These are phyloP conservation scores for Gobionotothen gibberifrons DNA, from an alignment of 2,797 vertebrate genomes.

Conservation along the genomic window DNA sequence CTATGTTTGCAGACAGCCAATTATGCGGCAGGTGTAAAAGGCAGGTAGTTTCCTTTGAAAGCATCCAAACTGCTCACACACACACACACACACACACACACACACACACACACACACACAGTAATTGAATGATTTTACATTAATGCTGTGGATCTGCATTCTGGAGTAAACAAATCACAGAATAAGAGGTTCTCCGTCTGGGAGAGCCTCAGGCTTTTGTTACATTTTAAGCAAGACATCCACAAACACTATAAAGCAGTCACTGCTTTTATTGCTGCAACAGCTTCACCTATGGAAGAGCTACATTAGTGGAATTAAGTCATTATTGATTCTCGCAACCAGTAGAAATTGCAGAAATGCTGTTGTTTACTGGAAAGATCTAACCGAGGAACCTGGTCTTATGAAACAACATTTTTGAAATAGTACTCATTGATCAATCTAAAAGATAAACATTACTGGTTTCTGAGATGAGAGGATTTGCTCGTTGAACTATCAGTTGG, in stretches of 20 bases:
- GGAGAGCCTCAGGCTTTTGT: slow-evolving; percentile 52
- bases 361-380: neutral
- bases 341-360: neutral
- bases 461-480: neutral
- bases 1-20: slow-evolving; percentile 43
- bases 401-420: neutral
- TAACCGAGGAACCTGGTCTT: neutral
- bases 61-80: neutral
- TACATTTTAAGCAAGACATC: slow-evolving; percentile 35
- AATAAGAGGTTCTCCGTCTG: slow-evolving; percentile 39
- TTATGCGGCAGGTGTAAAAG: slow-evolving; percentile 53
- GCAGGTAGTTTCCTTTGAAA: slow-evolving; percentile 49
- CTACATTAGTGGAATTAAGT: slow-evolving; percentile 4
- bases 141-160: slow-evolving; percentile 37
- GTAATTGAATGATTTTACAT: slow-evolving; percentile 55
- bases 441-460: neutral
- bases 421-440: neutral
- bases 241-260: slow-evolving; percentile 22
- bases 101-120: slow-evolving; percentile 7
- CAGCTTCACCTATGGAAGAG: slow-evolving; percentile 16
- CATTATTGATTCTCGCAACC: neutral
- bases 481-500: too few relatives aligned
- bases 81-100: too few relatives aligned
- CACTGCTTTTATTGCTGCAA: slow-evolving; percentile 25
- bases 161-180: slow-evolving; percentile 57